These are phyloP conservation scores for Pilophorus perplexus DNA, from an alignment of 2,888 invertebrate species.

Conservation along the genomic window DNA sequence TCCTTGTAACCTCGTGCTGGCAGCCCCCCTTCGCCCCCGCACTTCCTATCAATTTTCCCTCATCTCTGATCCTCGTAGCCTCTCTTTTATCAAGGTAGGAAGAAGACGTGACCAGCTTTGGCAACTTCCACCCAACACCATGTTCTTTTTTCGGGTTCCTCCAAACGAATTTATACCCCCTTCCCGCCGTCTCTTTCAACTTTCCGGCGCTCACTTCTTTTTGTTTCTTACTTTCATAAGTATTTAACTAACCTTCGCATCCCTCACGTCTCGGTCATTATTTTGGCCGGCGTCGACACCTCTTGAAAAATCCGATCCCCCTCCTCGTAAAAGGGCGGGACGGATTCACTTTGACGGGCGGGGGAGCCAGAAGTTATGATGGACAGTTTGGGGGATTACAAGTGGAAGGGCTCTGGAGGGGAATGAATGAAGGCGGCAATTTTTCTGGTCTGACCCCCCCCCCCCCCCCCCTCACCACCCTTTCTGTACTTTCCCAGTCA, in stretches of 20 bases:
- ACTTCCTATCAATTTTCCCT: conserved; percentile 45
- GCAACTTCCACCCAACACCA: conserved; percentile 33
- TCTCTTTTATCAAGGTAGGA: conserved; percentile 43
- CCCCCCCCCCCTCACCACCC: too few relatives aligned
- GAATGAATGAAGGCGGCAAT: conserved; percentile 22
- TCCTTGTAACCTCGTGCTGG: neutral
- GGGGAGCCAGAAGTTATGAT: conserved; percentile 15
- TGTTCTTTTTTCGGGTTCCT: conserved; percentile 29
- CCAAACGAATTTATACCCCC: conserved; percentile 41
- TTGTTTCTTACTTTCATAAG: conserved; percentile 39
- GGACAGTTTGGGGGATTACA: conserved; percentile 28
- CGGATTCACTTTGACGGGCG: conserved; percentile 23
- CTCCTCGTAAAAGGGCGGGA: neutral
- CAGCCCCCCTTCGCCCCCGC: conserved; percentile 10
- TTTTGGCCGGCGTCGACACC: conserved; percentile 11
- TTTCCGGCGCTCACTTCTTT: conserved; percentile 37
- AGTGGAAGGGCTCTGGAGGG: neutral
- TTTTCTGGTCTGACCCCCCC: conserved; percentile 22
- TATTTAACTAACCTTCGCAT: conserved; percentile 41
- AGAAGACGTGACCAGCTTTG: conserved; percentile 42
- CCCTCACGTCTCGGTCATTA: conserved; percentile 31
- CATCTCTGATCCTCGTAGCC: conserved; percentile 43
- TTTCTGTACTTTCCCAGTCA: too few relatives aligned
- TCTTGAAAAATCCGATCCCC: conserved; percentile 19
- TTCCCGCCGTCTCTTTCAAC: conserved; percentile 26